These are phyloP conservation scores for Trissonchulus sp. DNA, from an alignment of 2,888 invertebrate genomes.

Conservation along the genomic window DNA sequence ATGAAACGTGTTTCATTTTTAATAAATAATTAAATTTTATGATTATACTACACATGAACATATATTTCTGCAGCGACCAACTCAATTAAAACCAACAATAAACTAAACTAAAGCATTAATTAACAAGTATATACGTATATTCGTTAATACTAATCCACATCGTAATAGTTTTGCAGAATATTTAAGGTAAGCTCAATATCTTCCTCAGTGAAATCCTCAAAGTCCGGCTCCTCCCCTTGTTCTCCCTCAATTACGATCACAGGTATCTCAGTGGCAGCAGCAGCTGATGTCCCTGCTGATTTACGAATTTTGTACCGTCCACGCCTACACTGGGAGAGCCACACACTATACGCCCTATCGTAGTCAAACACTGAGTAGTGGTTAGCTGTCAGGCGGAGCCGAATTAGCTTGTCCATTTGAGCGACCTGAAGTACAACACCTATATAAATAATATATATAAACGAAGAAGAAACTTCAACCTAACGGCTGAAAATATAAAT, in stretches of 20 bases:
- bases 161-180: neutral
- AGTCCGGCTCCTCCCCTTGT: neutral
- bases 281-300: neutral
- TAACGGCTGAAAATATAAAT: too few relatives aligned
- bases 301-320: neutral
- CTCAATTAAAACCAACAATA: neutral
- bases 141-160: neutral
- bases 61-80: neutral
- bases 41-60: neutral
- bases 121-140: neutral
- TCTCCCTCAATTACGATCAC: neutral
- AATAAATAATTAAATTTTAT: too few relatives aligned
- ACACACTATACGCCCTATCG: constrained; percentile 6
- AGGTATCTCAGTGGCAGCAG: neutral
- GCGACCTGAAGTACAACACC: neutral
- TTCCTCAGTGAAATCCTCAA: neutral
- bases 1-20: too few relatives aligned
- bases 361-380: neutral
- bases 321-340: neutral
- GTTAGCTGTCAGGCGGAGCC: neutral
- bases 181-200: neutral
- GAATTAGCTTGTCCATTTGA: neutral
- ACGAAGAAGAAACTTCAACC: too few relatives aligned
- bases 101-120: neutral
- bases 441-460: neutral